Evolutionary conservation across 2,113 vertebrate species (phyloP).

Genomic region (Prunella himalayana): DNA sequence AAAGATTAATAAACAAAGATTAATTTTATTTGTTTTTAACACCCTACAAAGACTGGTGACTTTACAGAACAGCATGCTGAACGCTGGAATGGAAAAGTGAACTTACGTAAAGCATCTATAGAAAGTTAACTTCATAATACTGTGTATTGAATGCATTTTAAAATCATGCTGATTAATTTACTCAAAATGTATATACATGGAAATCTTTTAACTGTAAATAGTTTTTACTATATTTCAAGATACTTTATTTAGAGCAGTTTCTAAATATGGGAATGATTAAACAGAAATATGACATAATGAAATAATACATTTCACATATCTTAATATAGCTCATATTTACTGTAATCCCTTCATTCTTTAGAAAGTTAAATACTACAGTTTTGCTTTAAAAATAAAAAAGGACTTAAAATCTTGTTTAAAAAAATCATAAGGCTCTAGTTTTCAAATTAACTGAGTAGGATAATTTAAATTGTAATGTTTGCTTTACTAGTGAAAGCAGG

Average conservation of each 20-base stretch:
- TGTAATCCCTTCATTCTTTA: not conserved
- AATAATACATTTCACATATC: slow-evolving; percentile 23
- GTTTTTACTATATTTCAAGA: not conserved
- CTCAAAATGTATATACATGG: not conserved
- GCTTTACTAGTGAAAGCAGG: slow-evolving; percentile 53
- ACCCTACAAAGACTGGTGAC: not conserved
- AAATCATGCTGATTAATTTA: not conserved
- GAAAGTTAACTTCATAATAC: not conserved
- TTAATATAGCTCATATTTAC: slow-evolving; percentile 31
- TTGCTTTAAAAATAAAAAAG: slow-evolving; percentile 55
- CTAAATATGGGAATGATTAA: slow-evolving; percentile 12
- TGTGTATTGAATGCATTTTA: not conserved
- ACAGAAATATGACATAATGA: slow-evolving; percentile 15
- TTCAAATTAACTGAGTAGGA: slow-evolving; percentile 46
- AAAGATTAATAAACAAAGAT: not conserved
- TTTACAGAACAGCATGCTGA: not conserved
- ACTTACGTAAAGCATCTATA: not conserved
- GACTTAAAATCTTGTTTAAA: slow-evolving; percentile 21
- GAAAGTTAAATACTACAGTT: slow-evolving; percentile 31
- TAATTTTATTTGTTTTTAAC: not conserved
- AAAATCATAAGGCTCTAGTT: slow-evolving; percentile 52
- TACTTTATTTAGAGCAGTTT: not conserved
- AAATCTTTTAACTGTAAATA: not conserved
- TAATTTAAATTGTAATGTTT: slow-evolving; percentile 59
- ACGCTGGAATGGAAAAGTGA: not conserved